A percentile compares a stretch with the other conserved stretches of the same genome.
phyloP scores from a whole-genome alignment of 2,113 vertebrate genomes.

The Erythrolamprus reginae region DNA sequence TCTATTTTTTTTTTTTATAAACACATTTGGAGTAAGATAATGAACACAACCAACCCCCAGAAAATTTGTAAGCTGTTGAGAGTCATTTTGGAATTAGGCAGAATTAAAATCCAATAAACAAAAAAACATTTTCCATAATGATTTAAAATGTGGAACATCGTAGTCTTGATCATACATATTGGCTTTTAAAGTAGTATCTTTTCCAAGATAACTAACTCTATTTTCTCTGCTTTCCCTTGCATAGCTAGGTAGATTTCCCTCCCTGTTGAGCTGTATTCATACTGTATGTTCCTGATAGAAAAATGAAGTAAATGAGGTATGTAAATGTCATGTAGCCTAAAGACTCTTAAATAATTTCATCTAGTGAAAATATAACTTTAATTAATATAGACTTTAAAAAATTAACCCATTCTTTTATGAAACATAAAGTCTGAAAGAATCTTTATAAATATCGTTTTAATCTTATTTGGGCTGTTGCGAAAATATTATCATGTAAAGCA shows the following conservation, averaged over 20 bases:
- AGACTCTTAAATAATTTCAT: background rate
- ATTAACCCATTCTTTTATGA: background rate
- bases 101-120: background rate
- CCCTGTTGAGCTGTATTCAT: background rate
- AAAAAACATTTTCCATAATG: background rate
- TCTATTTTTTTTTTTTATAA: background rate
- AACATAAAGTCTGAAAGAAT: background rate
- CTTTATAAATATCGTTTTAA: background rate
- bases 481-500: background rate
- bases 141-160: background rate
- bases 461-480: background rate
- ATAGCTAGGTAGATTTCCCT: background rate
- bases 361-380: background rate
- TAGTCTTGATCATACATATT: background rate
- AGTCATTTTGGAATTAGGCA: background rate
- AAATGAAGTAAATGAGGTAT: slow-evolving; percentile 13
- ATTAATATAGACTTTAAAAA: background rate
- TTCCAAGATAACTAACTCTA: background rate
- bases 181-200: background rate
- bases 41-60: background rate
- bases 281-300: background rate
- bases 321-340: background rate
- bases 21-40: background rate
- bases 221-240: background rate
- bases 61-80: background rate